phyloP scores from a whole-genome alignment of 2,888 invertebrate genomes.

The Listrodromus nycthemerus region DNA sequence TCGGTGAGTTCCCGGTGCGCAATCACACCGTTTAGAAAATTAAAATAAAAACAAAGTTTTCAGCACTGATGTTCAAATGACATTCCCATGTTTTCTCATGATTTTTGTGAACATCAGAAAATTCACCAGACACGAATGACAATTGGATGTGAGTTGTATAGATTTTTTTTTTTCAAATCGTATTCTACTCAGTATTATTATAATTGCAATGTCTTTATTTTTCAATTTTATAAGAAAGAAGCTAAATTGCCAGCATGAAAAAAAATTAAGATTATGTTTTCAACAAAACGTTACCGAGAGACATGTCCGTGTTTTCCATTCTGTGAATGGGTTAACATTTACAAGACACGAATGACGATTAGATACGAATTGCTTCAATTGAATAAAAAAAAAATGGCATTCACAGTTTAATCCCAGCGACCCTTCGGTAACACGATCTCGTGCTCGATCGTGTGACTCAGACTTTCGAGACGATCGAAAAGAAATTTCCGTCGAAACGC shows the following conservation, averaged over 20 bases:
- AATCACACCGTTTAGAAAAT: background rate
- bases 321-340: no score
- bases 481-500: conserved; percentile 10
- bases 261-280: background rate
- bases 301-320: no score
- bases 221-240: background rate
- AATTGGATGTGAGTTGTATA: no score
- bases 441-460: background rate
- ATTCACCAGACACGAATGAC: no score
- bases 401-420: background rate
- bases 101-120: no score
- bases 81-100: no score
- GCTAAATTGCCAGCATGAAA: background rate
- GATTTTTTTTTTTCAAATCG: no score
- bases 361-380: no score
- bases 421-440: background rate
- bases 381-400: conserved; percentile 15
- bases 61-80: no score
- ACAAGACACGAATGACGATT: no score
- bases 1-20: conserved; percentile 13
- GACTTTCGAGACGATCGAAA: conserved; percentile 15
- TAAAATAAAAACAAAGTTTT: background rate
- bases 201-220: background rate
- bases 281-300: no score
- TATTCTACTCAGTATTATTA: no score